Conservation (phyloP, 37 sponge, comb jelly and placozoan genomes). For the Beroe forskalii region DNA sequence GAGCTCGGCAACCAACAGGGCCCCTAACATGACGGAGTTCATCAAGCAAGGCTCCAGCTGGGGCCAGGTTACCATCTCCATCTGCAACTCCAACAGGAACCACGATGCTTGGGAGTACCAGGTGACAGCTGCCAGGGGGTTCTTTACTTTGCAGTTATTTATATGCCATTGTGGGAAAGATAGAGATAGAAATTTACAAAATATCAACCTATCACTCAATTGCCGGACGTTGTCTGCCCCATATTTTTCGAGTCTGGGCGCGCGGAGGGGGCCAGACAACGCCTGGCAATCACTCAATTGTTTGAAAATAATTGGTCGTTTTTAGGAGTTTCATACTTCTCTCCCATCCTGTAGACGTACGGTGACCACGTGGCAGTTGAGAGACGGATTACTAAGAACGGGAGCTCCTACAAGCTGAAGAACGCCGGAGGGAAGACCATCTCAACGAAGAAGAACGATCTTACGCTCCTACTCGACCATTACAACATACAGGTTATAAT, state of each 20-base stretch:
- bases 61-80: conserved; percentile 51
- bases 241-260: too few relatives aligned
- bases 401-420: conserved; percentile 85
- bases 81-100: conserved; percentile 52
- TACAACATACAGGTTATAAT: conserved; percentile 81
- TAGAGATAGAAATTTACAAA: too few relatives aligned
- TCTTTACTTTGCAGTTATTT: too few relatives aligned
- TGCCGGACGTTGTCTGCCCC: too few relatives aligned
- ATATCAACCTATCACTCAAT: too few relatives aligned
- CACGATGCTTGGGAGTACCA: conserved; percentile 16
- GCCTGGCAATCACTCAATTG: too few relatives aligned
- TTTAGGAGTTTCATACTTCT: too few relatives aligned
- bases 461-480: conserved; percentile 79
- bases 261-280: too few relatives aligned
- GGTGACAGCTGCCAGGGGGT: not conserved
- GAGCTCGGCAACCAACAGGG: conserved; percentile 82
- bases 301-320: too few relatives aligned
- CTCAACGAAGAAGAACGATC: conserved; percentile 89
- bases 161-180: too few relatives aligned
- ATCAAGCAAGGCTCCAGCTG: conserved; percentile 74
- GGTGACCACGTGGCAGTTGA: conserved; percentile 76
- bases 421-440: conserved; percentile 68
- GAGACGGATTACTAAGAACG: conserved; percentile 73
- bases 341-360: conserved; percentile 74
- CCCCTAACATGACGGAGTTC: conserved; percentile 81